Conservation (phyloP, 2,797 vertebrate species). For the Spinibarbus caldwelli region DNA sequence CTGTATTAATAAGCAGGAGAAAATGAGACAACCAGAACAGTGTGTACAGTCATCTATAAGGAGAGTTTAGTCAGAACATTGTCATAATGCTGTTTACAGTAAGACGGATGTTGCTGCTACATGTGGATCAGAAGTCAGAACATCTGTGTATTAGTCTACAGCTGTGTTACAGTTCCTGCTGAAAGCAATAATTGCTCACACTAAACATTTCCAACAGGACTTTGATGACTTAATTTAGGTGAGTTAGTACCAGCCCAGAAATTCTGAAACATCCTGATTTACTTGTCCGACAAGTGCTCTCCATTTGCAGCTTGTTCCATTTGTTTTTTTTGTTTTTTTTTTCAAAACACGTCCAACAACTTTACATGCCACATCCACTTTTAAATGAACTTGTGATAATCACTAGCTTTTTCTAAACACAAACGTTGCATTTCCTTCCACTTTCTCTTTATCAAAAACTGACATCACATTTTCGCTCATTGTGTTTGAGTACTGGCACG, state of each 20-base stretch:
- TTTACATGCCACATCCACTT: neutral
- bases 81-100: slow-evolving; percentile 13
- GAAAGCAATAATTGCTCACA: neutral
- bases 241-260: neutral
- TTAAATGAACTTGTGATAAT: neutral
- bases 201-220: neutral
- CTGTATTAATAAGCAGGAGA: neutral
- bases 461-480: no score
- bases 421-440: no score
- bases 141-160: slow-evolving; percentile 1
- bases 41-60: neutral
- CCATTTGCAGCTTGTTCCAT: neutral
- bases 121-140: neutral
- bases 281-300: neutral
- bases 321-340: neutral
- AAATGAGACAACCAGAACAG: neutral
- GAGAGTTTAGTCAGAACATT: neutral
- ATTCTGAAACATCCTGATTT: neutral
- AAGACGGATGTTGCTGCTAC: neutral
- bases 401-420: neutral
- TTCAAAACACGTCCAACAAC: neutral
- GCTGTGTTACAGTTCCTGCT: neutral
- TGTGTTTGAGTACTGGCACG: no score
- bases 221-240: neutral
- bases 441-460: neutral